phyloP scores from a whole-genome alignment of 2,797 vertebrate species.

The Phrynocephalus forsythii region DNA sequence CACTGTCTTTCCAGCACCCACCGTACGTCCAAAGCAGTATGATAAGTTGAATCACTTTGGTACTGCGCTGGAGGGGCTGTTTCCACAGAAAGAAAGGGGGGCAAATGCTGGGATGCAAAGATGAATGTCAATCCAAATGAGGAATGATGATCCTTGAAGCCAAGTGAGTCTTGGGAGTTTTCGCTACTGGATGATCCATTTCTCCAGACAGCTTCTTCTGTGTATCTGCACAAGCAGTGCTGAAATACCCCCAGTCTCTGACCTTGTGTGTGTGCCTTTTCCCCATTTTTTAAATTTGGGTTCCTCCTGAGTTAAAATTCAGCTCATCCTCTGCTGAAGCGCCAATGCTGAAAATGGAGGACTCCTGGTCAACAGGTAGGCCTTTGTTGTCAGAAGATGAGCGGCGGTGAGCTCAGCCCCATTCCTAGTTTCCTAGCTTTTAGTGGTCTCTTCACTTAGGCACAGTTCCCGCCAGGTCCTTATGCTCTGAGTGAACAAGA shows the following conservation, averaged over 20 bases:
- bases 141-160: not conserved
- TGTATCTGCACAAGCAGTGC: not conserved
- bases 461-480: not conserved
- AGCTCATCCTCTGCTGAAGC: not conserved
- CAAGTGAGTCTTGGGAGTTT: too few species aligned
- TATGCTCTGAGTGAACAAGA: not conserved
- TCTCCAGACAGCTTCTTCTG: not conserved
- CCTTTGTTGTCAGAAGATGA: not conserved
- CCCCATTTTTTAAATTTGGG: not conserved
- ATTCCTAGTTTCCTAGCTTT: too few species aligned
- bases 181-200: not conserved
- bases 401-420: not conserved
- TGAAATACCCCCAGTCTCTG: not conserved
- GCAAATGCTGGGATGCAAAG: not conserved
- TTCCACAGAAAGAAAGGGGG: not conserved
- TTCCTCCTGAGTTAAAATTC: too few species aligned
- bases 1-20: constrained; percentile 16
- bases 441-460: not conserved
- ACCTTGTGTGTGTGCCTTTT: not conserved
- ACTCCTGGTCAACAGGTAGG: not conserved
- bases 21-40: not conserved
- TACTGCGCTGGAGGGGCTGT: not conserved
- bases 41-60: not conserved
- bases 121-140: not conserved
- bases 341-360: not conserved